Evolutionary conservation across 2,888 invertebrate species (phyloP).

Genomic region (Rhogogaster chlorosoma): DNA sequence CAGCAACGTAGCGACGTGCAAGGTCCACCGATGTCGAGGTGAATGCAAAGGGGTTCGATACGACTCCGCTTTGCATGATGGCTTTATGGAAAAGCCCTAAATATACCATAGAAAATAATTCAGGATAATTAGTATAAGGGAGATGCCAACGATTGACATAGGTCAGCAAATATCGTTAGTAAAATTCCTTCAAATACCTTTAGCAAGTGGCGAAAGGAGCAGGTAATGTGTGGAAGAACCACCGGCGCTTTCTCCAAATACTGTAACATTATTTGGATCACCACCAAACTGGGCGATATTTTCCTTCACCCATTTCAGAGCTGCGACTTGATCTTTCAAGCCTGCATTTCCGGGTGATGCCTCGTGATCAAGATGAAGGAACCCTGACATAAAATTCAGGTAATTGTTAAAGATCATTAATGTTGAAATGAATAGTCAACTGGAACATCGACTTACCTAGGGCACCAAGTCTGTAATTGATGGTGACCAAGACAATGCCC

Average conservation of each 20-base stretch:
- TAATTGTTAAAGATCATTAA: not conserved
- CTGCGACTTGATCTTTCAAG: conserved; percentile 68
- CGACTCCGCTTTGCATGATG: conserved; percentile 66
- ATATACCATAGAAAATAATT: not conserved
- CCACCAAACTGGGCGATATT: conserved; percentile 69
- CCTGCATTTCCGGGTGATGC: conserved; percentile 55
- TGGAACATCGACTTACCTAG: not conserved
- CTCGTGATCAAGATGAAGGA: conserved; percentile 64
- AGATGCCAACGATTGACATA: not conserved
- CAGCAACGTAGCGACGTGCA: conserved; percentile 6
- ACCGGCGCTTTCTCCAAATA: conserved; percentile 69
- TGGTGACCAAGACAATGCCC: not conserved
- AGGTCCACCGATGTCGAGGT: not conserved
- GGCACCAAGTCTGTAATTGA: conserved; percentile 30
- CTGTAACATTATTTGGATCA: conserved; percentile 67
- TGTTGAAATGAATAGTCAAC: not conserved
- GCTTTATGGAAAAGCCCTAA: conserved; percentile 69
- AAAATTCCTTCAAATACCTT: conserved; percentile 60
- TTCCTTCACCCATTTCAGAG: conserved; percentile 67
- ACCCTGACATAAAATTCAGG: conserved; percentile 59
- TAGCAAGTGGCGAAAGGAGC: conserved; percentile 63
- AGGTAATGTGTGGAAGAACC: conserved; percentile 59
- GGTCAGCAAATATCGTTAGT: not conserved
- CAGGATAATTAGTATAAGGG: not conserved
- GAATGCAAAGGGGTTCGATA: conserved; percentile 58